phyloP scores from a whole-genome alignment of 2,888 invertebrate genomes.

The Hermaeophaga mercurialis region DNA sequence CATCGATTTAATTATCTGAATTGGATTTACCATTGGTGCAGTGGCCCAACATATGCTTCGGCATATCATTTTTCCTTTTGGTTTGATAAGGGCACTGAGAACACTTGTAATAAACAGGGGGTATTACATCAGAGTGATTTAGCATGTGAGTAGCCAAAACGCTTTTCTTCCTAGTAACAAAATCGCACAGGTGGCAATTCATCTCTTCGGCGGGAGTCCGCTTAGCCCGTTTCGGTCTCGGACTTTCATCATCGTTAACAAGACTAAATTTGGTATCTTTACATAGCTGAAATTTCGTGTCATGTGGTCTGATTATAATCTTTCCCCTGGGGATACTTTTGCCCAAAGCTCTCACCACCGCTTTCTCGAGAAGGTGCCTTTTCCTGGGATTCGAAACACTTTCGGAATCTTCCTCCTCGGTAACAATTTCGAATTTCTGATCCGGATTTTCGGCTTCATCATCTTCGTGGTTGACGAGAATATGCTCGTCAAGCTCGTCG shows the following conservation, averaged over 20 bases:
- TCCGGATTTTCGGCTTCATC: slow-evolving; percentile 21
- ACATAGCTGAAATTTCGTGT: slow-evolving; percentile 6
- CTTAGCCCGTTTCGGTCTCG: slow-evolving; percentile 9
- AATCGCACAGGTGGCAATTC: slow-evolving; percentile 13
- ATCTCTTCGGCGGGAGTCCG: slow-evolving; percentile 11
- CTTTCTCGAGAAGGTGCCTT: neutral
- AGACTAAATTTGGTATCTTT: neutral
- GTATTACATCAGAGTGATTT: slow-evolving; percentile 21
- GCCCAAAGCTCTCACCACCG: too few species aligned
- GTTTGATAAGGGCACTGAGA: slow-evolving; percentile 41
- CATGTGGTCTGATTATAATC: neutral
- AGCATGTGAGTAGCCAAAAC: slow-evolving; percentile 22
- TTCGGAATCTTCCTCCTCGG: neutral
- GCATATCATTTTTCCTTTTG: slow-evolving; percentile 43
- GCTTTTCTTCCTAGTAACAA: slow-evolving; percentile 18
- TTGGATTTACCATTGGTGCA: slow-evolving; percentile 37
- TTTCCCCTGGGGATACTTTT: neutral
- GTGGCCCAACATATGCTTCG: slow-evolving; percentile 43
- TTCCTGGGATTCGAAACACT: neutral
- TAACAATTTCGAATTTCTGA: slow-evolving; percentile 21
- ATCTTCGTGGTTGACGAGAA: slow-evolving; percentile 34
- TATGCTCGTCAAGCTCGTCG: slow-evolving; percentile 40
- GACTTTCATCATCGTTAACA: neutral
- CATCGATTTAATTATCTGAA: too few species aligned
- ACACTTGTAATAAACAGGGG: slow-evolving; percentile 36